Percentiles rank a stretch among this genome's conserved stretches.
These are phyloP conservation scores for Suricata suricatta DNA, from an alignment of 2,113 vertebrate species.

Conservation along the genomic window DNA sequence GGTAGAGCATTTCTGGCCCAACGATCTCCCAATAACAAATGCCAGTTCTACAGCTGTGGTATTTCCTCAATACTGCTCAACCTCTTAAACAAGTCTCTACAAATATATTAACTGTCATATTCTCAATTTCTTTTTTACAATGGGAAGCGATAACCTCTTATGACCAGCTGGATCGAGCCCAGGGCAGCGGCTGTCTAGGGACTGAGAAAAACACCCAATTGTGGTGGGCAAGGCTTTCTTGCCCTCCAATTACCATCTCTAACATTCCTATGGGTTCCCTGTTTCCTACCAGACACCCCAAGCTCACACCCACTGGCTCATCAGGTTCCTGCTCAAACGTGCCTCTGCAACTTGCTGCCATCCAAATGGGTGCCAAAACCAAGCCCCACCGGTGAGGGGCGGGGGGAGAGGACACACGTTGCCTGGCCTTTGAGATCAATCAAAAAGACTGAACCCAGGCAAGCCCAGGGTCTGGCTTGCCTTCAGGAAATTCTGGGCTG, in stretches of 20 bases:
- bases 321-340: background rate
- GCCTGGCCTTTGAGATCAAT: background rate
- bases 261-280: background rate
- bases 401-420: background rate
- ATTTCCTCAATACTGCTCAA: constrained; percentile 81
- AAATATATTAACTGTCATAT: constrained; percentile 87
- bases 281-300: background rate
- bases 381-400: background rate
- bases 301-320: background rate
- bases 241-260: too few relatives aligned
- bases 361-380: constrained; percentile 20
- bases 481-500: constrained; percentile 90
- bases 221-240: constrained; percentile 5
- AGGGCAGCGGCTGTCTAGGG: constrained; percentile 75
- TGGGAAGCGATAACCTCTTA: constrained; percentile 81
- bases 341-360: background rate
- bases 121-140: constrained; percentile 84
- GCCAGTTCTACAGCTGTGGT: constrained; percentile 80
- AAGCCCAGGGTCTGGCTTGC: constrained; percentile 86
- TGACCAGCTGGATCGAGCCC: constrained; percentile 48
- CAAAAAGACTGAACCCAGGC: constrained; percentile 79
- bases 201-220: constrained; percentile 73
- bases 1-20: constrained; percentile 79
- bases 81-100: constrained; percentile 84
- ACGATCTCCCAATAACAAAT: constrained; percentile 80